These are phyloP conservation scores for Pardalotus punctatus DNA, from an alignment of 2,113 vertebrate species.

Conservation along the genomic window DNA sequence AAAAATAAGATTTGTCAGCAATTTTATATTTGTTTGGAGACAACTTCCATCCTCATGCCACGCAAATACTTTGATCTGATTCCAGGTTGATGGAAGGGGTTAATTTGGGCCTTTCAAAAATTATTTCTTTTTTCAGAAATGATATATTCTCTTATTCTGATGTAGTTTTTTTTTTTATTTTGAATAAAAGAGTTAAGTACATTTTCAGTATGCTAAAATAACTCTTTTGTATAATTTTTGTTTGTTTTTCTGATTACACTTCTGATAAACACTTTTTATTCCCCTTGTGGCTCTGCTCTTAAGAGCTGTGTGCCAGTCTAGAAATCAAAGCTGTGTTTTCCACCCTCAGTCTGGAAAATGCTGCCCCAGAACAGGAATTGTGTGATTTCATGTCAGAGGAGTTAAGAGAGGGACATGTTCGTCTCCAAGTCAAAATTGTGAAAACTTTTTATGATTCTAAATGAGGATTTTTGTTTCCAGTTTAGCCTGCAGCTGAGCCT, in stretches of 20 bases:
- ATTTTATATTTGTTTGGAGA: background rate
- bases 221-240: background rate
- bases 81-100: fast-evolving
- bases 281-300: background rate
- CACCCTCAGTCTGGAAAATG: background rate
- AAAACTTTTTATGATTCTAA: background rate
- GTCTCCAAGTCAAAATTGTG: background rate
- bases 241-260: background rate
- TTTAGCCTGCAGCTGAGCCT: background rate
- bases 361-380: background rate
- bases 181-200: background rate
- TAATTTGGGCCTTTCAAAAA: background rate
- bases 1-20: background rate
- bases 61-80: background rate
- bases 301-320: background rate
- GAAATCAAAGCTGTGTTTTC: background rate
- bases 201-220: background rate
- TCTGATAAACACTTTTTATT: background rate
- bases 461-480: background rate
- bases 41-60: no score
- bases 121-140: background rate
- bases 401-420: background rate
- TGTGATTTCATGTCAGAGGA: background rate
- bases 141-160: background rate
- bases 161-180: background rate